Base-by-base conservation (phyloP, 2,888 invertebrate genomes). In the Choreutis nemorana region DNA sequence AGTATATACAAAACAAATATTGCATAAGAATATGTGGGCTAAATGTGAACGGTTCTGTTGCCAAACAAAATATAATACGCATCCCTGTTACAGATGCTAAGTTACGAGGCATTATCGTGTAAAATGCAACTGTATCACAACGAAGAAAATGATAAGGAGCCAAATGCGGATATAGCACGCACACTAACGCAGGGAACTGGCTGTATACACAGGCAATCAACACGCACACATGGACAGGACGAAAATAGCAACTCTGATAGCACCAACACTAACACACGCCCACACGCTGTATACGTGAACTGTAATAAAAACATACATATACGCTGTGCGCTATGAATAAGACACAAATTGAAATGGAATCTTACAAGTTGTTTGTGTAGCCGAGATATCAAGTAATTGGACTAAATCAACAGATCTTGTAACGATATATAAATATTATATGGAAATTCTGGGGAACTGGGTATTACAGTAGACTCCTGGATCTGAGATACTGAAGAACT, bases 231-330 rank as follows among this genome's bases (percentile, higher is more conserved):
- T 29, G 31, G 34, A 25, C 7, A 31, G 23, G 50, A 63, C 64
- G 37, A 58, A 77, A 77, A 77, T 77, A 77, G 73, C 59, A 56
- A 44, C 61, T 52, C 55, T 67, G 73, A 75, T 75, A 77, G 68
- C 71, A 67, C 72, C 64, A 71, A 68, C 72, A 71, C 70, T 73
- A 71, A 66, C 71, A 73, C 73, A 75, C 72, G 68, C 72, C 67
- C 73, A 70, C 67, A 73, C 75, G 56, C 58, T 47, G 51, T 54
- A 65, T 70, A 68, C 64, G 62, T 70, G 66, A 67, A 72, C 68
- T 65, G 70, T 72, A 67, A 72, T 75, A 71, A 77, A 67, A 72
- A 75, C 71, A 72, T 66, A 70, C 67, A 61, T 61, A 62, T 48
- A 52, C 51, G 36, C 37, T 54, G 49, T 50, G 57, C 50, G 62